These are phyloP conservation scores for Adrianichthys oophorus DNA, from an alignment of 2,797 vertebrate genomes.

Conservation along the genomic window DNA sequence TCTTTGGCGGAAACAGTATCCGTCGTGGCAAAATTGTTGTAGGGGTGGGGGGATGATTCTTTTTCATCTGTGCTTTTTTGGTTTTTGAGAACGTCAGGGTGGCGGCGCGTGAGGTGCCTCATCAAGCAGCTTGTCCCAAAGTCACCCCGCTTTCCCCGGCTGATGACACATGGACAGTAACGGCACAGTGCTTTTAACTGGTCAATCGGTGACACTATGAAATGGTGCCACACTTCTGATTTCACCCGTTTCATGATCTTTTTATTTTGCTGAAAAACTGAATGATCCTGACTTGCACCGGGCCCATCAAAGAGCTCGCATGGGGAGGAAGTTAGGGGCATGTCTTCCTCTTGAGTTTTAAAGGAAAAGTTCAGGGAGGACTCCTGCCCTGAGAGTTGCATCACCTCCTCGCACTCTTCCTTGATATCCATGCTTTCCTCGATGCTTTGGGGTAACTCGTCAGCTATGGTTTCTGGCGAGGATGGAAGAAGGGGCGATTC, in stretches of 20 bases:
- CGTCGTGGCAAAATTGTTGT: conserved; percentile 76
- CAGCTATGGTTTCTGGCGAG: conserved; percentile 84
- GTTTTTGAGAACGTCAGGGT: conserved; percentile 88
- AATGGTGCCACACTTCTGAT: conserved; percentile 97
- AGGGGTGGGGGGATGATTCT: conserved; percentile 82
- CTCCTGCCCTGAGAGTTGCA: conserved; percentile 77
- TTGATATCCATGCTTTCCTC: conserved; percentile 70
- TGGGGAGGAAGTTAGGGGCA: conserved; percentile 77
- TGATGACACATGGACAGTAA: conserved; percentile 92
- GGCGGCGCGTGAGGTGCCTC: conserved; percentile 90
- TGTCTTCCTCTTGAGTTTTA: conserved; percentile 77
- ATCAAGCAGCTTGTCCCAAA: conserved; percentile 96
- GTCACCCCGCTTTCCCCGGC: conserved; percentile 91
- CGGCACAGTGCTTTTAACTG: conserved; percentile 93
- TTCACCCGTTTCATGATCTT: conserved; percentile 94
- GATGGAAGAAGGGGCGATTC: conserved; percentile 76
- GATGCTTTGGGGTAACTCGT: conserved; percentile 77
- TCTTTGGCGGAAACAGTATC: conserved; percentile 82
- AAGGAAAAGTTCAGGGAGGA: conserved; percentile 79
- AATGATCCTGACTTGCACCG: conserved; percentile 74
- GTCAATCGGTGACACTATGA: conserved; percentile 91
- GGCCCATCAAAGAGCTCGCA: conserved; percentile 77
- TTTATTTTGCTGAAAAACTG: conserved; percentile 93
- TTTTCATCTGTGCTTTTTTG: conserved; percentile 85
- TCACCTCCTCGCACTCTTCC: conserved; percentile 79